phyloP scores from a whole-genome alignment of 2,797 vertebrate species.

The Alca torda region DNA sequence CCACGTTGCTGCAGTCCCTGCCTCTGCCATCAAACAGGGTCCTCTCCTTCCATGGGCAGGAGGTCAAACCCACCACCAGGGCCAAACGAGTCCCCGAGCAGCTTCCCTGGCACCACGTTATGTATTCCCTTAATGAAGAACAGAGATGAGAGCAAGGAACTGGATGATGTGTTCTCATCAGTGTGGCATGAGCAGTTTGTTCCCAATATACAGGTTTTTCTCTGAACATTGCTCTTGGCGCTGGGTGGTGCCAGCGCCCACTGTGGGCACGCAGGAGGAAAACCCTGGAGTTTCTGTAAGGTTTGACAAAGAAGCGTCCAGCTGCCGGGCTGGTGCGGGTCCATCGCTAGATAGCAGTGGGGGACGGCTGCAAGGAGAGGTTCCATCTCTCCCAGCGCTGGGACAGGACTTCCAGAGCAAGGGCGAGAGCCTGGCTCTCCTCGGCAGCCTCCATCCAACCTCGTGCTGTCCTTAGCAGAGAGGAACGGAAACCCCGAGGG shows the following conservation, averaged over 20 bases:
- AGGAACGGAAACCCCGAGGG: not conserved
- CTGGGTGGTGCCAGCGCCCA: not conserved
- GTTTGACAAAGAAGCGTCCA: accelerated
- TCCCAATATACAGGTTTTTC: not conserved
- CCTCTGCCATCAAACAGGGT: not conserved
- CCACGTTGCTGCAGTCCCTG: not conserved
- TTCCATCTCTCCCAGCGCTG: accelerated
- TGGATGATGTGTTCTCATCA: not conserved
- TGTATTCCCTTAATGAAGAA: not conserved
- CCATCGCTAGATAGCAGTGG: not conserved
- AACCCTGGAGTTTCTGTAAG: not conserved
- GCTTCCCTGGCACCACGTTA: not conserved
- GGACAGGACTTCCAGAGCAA: not conserved
- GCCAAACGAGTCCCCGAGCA: not conserved
- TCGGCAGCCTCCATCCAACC: not conserved
- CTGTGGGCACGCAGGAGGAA: not conserved
- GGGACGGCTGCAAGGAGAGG: accelerated
- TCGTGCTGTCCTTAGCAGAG: not conserved
- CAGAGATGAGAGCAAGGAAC: not conserved
- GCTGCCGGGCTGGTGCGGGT: accelerated
- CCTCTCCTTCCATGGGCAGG: not conserved
- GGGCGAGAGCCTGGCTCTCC: not conserved
- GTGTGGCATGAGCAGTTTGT: not conserved
- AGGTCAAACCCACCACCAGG: not conserved
- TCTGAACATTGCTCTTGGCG: not conserved